Evolutionary conservation across 2,113 vertebrate species (phyloP).

Genomic region (Bubo bubo): DNA sequence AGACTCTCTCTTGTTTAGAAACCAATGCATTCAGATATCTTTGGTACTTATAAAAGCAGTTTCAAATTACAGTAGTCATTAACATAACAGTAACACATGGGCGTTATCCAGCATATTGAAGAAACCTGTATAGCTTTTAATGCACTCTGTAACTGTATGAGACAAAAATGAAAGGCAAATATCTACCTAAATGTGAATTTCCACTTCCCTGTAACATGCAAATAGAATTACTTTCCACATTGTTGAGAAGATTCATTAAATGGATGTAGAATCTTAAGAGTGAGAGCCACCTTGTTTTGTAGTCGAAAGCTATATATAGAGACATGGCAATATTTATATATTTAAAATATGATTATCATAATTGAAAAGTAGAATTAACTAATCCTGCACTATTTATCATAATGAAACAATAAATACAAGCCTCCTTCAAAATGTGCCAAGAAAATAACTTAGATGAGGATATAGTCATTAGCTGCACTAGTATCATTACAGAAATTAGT

Average conservation of each 20-base stretch:
- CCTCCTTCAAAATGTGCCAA: neutral
- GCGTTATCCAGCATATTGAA: neutral
- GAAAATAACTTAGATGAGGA: neutral
- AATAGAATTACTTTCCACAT: neutral
- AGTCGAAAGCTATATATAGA: neutral
- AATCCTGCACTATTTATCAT: neutral
- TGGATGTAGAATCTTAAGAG: neutral
- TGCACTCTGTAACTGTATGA: neutral
- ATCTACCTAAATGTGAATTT: neutral
- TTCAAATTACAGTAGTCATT: slow-evolving; percentile 41
- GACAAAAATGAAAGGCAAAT: neutral
- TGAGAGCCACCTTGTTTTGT: neutral
- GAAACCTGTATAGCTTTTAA: neutral
- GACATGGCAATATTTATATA: neutral
- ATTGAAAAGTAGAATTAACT: neutral
- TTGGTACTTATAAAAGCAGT: slow-evolving; percentile 55
- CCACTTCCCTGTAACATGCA: neutral
- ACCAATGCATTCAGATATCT: slow-evolving; percentile 48
- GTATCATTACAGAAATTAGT: neutral
- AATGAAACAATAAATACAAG: neutral
- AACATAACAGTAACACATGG: neutral
- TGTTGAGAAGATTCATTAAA: neutral
- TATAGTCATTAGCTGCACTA: neutral
- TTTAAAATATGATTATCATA: neutral
- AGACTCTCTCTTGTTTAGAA: slow-evolving; percentile 46